Percentiles rank a stretch among this genome's conserved stretches.
phyloP scores from a whole-genome alignment of 2,113 vertebrate genomes.

The Anarrhichthys ocellatus region DNA sequence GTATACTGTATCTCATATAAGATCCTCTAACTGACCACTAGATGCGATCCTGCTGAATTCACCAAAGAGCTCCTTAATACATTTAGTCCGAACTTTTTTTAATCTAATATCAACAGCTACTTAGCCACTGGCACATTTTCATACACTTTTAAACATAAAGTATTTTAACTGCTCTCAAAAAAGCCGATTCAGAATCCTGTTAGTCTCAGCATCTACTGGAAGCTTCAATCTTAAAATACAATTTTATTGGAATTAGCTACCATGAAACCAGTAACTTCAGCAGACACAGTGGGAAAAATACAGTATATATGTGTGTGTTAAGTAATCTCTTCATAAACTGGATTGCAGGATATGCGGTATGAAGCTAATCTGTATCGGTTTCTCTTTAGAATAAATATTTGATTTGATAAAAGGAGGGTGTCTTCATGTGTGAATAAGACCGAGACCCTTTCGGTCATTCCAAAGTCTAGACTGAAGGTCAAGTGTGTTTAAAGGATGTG shows the following conservation, averaged over 20 bases:
- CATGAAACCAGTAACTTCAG: slow-evolving; percentile 2
- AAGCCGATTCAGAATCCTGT: slow-evolving; percentile 10
- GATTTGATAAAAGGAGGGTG: not conserved
- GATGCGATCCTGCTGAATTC: slow-evolving; percentile 51
- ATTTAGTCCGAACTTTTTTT: slow-evolving; percentile 36
- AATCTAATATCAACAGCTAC: slow-evolving; percentile 50
- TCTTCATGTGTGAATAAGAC: not conserved
- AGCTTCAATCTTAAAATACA: slow-evolving; percentile 7
- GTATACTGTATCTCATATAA: slow-evolving; percentile 40
- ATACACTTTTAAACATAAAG: slow-evolving; percentile 8
- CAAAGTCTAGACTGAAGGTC: slow-evolving; percentile 48
- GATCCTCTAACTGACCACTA: slow-evolving; percentile 49
- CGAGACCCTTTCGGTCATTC: slow-evolving; percentile 39
- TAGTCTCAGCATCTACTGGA: slow-evolving; percentile 13
- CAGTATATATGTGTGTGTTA: not conserved
- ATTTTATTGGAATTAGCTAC: slow-evolving; percentile 9
- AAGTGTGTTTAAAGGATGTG: slow-evolving; percentile 32
- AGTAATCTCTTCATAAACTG: not conserved
- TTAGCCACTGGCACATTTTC: slow-evolving; percentile 34
- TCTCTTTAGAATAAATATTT: not conserved
- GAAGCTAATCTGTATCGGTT: not conserved
- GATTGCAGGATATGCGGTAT: not conserved
- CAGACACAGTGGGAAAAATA: not conserved
- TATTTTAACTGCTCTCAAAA: slow-evolving; percentile 10
- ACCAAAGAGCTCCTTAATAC: slow-evolving; percentile 35